Evolutionary conservation across 2,797 vertebrate species (phyloP), one percentile per base, ranked within the genome.

Genomic region (Enteromius fasciolatus): DNA sequence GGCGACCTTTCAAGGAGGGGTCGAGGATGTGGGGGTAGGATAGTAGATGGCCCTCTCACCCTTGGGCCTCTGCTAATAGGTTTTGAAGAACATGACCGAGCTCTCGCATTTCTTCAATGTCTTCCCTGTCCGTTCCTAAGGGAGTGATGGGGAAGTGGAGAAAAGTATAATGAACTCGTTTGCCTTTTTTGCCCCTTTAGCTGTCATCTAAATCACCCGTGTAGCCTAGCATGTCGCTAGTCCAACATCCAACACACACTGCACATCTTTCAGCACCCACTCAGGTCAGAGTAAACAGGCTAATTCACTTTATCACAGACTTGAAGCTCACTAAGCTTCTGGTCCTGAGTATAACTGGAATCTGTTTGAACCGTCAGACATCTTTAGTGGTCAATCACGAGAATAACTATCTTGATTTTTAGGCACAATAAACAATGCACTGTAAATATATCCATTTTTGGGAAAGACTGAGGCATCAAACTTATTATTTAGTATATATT

Each of bases 111-210:
- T 91, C 89, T 92, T 90, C 90, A 90, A 91, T 88, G 91, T 92
- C 92, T 90, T 91, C 88, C 85, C 70, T 87, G 91, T 92, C 90
- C 86, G 87, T 88, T 92, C 93, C 93, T 92, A 77, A 86, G 94
- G 94, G 94, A 94, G 92, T 87, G 88, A 94, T 93, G 90, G 90
- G 91, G 90, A 92, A 92, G 93, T 90, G 92, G 92, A 92, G 91
- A 83, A 83, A 93, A 89, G 91, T 92, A 93, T 94, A 94, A 94
- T 94, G 93, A 94, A 94, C 93, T 93, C 90, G 91, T 94, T 94
- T 94, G 92, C 92, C 90, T 92, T 91, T 90, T 91, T 74, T 59
- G 75, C 77, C 66, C 83, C 82, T 84, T 86, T 82, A 84, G 76
- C 91, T 93, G 93, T 93, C 94, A 92, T 90, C 86, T 94, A 94